Evolutionary conservation across 2,888 invertebrate genomes (phyloP), one percentile per base, ranked within the genome.

Genomic region (Melanotus villosus): DNA sequence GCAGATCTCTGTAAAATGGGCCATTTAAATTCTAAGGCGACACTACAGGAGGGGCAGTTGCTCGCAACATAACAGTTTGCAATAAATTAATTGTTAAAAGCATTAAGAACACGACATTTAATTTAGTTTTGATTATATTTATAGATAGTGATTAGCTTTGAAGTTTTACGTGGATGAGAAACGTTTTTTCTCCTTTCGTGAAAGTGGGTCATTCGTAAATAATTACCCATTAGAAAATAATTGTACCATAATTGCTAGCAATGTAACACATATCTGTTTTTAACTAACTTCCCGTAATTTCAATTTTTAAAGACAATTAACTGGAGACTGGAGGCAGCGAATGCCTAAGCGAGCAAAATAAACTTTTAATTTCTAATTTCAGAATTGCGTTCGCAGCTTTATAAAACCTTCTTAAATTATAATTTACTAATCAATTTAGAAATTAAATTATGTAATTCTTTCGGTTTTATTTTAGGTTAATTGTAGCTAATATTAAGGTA

Each of bases 11-110:
- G 32, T 60, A 66, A 62, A 56, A 47, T 23, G 60, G 38, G 5
- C 62, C 19, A 45, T 68, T 68, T 68, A 62, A 63, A 68, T 68
- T 38, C 62, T 32, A 26, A 63, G 54, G 52, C 19, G 43, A 64
- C 21, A 14, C n/a, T 43, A 56, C 16, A 30, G 45, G 18, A 30
- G 50, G 32, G 41, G 54, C 43, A 60, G 60, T 66, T 66, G 34
- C 23, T 30, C 50, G 32, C 59, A 59, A 43, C 56, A 43, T 41
- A 18, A 30, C 30, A 38, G 41, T 32, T n/a, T 32, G 32, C 57
- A 65, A 72, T 70, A 70, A 70, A 72, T 72, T 72, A 67, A 72
- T 70, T 64, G 72, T 59, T 70, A 50, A 56, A 65, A 57, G 59
- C 68, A 69, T 66, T 72, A 69, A 56, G 56, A 47, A 58, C 26